Percentiles rank a stretch among this genome's conserved stretches.
These are phyloP conservation scores for Gavia stellata DNA, from an alignment of 2,113 vertebrate species.

Conservation along the genomic window DNA sequence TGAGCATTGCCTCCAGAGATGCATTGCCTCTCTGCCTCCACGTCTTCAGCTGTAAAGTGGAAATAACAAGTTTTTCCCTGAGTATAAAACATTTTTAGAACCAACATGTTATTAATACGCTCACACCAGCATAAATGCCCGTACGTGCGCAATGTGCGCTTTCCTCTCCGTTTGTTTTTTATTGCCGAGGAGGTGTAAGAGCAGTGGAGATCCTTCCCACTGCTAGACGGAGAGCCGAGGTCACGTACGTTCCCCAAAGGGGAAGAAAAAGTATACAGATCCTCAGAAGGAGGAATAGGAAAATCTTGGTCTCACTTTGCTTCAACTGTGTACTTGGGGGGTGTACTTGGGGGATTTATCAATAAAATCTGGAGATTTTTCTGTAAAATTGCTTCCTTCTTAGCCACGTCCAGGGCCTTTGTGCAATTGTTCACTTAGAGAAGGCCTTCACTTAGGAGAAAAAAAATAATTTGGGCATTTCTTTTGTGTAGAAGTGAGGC, in stretches of 20 bases:
- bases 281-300: neutral
- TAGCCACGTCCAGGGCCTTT: neutral
- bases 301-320: neutral
- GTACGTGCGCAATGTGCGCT: accelerated
- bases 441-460: neutral
- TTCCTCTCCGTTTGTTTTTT: neutral
- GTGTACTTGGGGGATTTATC: neutral
- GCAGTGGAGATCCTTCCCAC: neutral
- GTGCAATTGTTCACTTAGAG: neutral
- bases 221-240: neutral
- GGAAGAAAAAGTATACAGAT: neutral
- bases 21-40: neutral
- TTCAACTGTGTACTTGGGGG: neutral
- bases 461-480: neutral
- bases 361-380: neutral
- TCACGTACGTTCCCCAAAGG: accelerated
- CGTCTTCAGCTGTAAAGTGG: neutral
- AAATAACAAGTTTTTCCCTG: neutral
- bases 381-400: neutral
- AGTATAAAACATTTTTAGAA: neutral
- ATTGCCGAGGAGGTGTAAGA: accelerated
- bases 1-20: neutral
- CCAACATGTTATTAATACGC: neutral
- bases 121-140: neutral
- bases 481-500: neutral